Evolutionary conservation across 1,140 invertebrate species (phyloP), one percentile per base, ranked within the genome.

Genomic region (Orchesella cincta): DNA sequence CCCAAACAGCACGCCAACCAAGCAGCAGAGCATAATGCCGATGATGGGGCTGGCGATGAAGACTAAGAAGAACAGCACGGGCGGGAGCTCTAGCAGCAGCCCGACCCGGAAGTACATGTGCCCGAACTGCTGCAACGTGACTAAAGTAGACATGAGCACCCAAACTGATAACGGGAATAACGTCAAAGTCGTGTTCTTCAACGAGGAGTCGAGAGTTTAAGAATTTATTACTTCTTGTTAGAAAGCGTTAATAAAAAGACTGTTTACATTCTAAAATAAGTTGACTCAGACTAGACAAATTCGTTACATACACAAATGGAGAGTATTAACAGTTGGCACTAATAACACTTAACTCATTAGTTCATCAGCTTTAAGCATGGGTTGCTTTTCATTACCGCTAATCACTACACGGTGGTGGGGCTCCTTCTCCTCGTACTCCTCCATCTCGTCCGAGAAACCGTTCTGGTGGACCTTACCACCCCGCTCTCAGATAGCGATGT

Each of bases 141-240:
- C 31, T 5, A 67, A 67, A 33, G 62, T 67, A 2, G 31, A 29
- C 31, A 33, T 67, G 26, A 29, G 28, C 29, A 67, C 62, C 8
- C 62, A 67, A 33, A 67, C 62, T 26, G 31, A 33, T 29, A 5
- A 33, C 31, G 62, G 52, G 5, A 26, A 8, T 5, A 26, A 57
- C 23, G 23, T 67, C 2, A 67, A 67, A n/a, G 2, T 67, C 31
- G 62, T 67, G 62, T 67, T 67, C 8, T 31, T 67, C n/a, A 67
- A 67, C n/a, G 62, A 29, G 33, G 62, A 67, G 23, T 67, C 62
- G 26, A 67, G 62, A n/a, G 62, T 67, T 67, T 67, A 31, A 67
- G 20, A 46, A n/a, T n/a, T n/a, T n/a, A n/a, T n/a, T n/a, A n/a
- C n/a, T n/a, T n/a, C n/a, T n/a, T n/a, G n/a, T n/a, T n/a, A n/a